Conservation (phyloP, 2,113 vertebrate species). For the Falco punctatus region DNA sequence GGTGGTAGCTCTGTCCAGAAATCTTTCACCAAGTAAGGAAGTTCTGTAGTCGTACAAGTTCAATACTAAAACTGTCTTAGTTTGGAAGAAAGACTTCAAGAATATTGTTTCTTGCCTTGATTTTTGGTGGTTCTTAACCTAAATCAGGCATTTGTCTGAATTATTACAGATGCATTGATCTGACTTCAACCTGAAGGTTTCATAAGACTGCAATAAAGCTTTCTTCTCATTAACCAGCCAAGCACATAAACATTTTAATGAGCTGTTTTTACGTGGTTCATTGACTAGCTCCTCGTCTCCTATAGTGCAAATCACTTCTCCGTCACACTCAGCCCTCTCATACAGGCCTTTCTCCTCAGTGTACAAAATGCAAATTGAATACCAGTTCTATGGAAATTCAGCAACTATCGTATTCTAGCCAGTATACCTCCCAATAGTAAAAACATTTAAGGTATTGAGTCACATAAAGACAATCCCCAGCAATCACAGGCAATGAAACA, state of each 20-base stretch:
- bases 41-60: not conserved
- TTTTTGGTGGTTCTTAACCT: not conserved
- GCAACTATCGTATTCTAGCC: not conserved
- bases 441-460: not conserved
- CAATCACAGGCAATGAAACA: not conserved
- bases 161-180: constrained; percentile 55
- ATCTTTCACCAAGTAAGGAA: not conserved
- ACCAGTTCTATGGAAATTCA: not conserved
- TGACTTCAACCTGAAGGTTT: constrained; percentile 68
- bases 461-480: not conserved
- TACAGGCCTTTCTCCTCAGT: constrained; percentile 31
- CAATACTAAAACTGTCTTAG: not conserved
- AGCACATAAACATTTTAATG: constrained; percentile 85
- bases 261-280: constrained; percentile 82
- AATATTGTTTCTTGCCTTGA: not conserved
- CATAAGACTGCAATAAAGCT: constrained; percentile 76
- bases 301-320: constrained; percentile 73
- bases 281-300: constrained; percentile 75
- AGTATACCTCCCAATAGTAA: not conserved
- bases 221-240: constrained; percentile 80
- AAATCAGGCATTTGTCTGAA: constrained; percentile 4
- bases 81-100: not conserved
- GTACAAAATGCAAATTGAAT: constrained; percentile 46
- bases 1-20: not conserved
- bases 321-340: not conserved